Base-by-base conservation (phyloP, 2,888 invertebrate species). In the Ischnura elegans region DNA sequence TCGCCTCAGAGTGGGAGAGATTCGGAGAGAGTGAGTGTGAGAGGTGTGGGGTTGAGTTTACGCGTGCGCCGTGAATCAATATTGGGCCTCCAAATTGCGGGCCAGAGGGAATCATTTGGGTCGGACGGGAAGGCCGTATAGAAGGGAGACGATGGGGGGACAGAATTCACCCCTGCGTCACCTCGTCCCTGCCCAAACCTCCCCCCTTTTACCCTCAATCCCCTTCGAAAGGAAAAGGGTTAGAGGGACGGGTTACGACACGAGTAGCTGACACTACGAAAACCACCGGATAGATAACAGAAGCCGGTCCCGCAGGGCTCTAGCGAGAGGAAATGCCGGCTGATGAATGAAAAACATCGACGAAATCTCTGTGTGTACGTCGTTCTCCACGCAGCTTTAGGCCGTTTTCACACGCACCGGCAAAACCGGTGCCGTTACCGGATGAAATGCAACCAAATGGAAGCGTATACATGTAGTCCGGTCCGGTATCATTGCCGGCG, bases 31-130 rank as follows among this genome's bases (percentile, higher is more conserved):
- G n/a, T n/a, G n/a, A n/a, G n/a, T n/a, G n/a, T n/a, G n/a, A n/a
- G n/a, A n/a, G n/a, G n/a, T n/a, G n/a, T n/a, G n/a, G 29, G 36
- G 76, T 36, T 16, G 36, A 36, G 76, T 76, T 76, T 76, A 36
- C 76, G 76, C 76, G 76, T 76, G 29, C 29, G 76, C 76, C 29
- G 76, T 76, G 76, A 76, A 76, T 76, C 76, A 76, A 76, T 76
- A 76, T 76, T 76, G 25, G 76, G 76, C 36, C 76, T 76, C 36
- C 29, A 76, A 76, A 76, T 76, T 76, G 76, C 76, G 76, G 76
- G 16, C 76, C 29, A 2, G 76, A 76, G 36, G 36, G 76, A 36
- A 76, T 36, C 13, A 36, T 46, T 86, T 45, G 43, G 45, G 45
- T 21, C 86, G 2, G 86, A 45, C 13, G n/a, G 86, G 86, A 86